Evolutionary conservation across 2,888 invertebrate genomes (phyloP), one percentile per base, ranked within the genome.

Genomic region (Lamproptera curius): DNA sequence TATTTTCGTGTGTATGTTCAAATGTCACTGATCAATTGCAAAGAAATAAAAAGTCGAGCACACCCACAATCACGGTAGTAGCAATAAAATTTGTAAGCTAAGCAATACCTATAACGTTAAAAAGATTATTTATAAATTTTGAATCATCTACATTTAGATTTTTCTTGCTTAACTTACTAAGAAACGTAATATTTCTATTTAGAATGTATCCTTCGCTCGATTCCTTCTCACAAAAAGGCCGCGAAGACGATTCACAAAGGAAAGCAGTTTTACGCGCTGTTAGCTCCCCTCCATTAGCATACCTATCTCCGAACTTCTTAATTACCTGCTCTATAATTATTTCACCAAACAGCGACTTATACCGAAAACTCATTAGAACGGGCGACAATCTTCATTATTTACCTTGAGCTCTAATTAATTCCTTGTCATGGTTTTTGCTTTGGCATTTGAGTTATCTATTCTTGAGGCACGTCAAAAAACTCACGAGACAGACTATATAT

Each of bases 351-450:
- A 63, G 64, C 61, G 61, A 59, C 55, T 60, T 58, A 61, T 57
- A 68, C 71, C 69, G 71, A 83, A 86, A 85, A 84, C 85, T 85
- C 85, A 82, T 86, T 82, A 83, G 79, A 70, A 73, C 67, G 59
- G 70, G 77, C 79, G 84, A 85, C 84, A 85, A 85, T 83, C 83
- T 86, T 79, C 85, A 86, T 87, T 87, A 87, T 87, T 86, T 87
- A 87, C 85, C 84, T 86, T 81, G 72, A 78, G 76, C 75, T 76
- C 73, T 87, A 88, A 88, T 88, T 88, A 87, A 88, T 88, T 88
- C 86, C 85, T 84, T 87, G 87, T 87, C 88, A 87, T 86, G 88
- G 87, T 88, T 88, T 88, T 88, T 87, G 86, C 85, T 80, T 78
- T 73, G 72, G 76, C 77, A 73, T 83, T 83, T 82, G 84, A 83